phyloP scores from a whole-genome alignment of 2,797 vertebrate genomes.

The Melopsittacus undulatus region DNA sequence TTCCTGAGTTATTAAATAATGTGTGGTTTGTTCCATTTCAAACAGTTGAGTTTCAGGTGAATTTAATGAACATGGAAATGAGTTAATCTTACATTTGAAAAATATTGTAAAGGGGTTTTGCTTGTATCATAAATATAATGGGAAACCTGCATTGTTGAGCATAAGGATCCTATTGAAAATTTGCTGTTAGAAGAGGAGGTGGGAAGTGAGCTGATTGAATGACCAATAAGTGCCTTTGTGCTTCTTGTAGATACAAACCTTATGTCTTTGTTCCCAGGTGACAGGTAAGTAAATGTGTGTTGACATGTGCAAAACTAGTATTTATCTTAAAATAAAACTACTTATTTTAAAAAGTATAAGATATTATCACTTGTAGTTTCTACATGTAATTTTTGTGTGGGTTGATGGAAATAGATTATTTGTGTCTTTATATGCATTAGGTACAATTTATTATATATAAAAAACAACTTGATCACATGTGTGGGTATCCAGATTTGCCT shows the following conservation, averaged over 20 bases:
- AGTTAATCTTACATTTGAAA: neutral
- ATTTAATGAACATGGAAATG: neutral
- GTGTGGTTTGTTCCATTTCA: neutral
- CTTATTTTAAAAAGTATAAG: neutral
- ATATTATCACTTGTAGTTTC: neutral
- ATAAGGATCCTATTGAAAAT: neutral
- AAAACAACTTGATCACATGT: neutral
- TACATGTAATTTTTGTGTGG: neutral
- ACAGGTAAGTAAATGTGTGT: neutral
- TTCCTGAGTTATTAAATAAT: neutral
- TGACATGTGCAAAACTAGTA: neutral
- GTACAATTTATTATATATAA: neutral
- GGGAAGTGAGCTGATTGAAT: neutral
- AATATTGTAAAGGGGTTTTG: rapidly evolving
- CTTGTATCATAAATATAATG: neutral
- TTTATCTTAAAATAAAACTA: neutral
- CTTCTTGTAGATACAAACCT: neutral
- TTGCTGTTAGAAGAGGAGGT: neutral
- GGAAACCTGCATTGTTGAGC: neutral
- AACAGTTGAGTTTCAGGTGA: neutral
- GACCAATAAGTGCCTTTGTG: neutral
- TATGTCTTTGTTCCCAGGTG: neutral
- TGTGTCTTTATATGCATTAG: neutral
- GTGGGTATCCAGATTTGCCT: neutral
- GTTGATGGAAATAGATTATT: neutral